These are phyloP conservation scores for Aplysina aerophoba DNA, from an alignment of 37 sponge, comb jelly and placozoan genomes.

Conservation along the genomic window DNA sequence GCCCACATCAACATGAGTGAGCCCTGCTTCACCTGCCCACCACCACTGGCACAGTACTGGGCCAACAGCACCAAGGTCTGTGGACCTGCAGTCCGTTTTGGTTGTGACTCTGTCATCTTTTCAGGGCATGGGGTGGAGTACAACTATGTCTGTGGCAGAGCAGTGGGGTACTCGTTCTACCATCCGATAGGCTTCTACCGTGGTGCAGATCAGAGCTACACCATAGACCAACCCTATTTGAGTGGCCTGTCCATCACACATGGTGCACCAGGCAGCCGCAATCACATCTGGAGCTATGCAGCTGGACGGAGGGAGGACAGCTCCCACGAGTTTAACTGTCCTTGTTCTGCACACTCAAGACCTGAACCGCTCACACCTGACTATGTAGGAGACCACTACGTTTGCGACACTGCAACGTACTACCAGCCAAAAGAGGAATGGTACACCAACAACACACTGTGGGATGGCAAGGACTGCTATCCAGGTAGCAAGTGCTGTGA, in stretches of 20 bases:
- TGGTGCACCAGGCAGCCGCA: not conserved
- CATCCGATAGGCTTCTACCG: not conserved
- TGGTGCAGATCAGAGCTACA: not conserved
- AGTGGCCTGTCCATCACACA: conserved; percentile 14
- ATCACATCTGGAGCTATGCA: conserved; percentile 4
- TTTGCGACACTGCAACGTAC: not conserved
- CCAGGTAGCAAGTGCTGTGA: conserved; percentile 17
- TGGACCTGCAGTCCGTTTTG: too few species aligned
- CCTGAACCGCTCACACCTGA: not conserved
- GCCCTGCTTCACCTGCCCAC: too few species aligned
- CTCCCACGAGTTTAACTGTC: not conserved
- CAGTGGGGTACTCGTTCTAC: conserved; percentile 3
- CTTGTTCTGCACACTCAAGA: not conserved
- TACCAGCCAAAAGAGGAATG: not conserved
- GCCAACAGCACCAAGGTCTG: too few species aligned
- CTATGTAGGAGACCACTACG: not conserved
- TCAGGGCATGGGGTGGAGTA: too few species aligned
- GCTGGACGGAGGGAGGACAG: not conserved
- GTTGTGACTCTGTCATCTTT: too few species aligned
- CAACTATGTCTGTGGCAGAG: conserved; percentile 12
- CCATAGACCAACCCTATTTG: not conserved
- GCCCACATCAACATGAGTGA: too few species aligned
- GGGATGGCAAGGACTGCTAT: conserved; percentile 3
- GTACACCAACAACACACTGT: conserved; percentile 26
- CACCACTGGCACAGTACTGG: too few species aligned